Base-by-base conservation (phyloP, 2,113 vertebrate species). In the Gymnobelideus leadbeateri region DNA sequence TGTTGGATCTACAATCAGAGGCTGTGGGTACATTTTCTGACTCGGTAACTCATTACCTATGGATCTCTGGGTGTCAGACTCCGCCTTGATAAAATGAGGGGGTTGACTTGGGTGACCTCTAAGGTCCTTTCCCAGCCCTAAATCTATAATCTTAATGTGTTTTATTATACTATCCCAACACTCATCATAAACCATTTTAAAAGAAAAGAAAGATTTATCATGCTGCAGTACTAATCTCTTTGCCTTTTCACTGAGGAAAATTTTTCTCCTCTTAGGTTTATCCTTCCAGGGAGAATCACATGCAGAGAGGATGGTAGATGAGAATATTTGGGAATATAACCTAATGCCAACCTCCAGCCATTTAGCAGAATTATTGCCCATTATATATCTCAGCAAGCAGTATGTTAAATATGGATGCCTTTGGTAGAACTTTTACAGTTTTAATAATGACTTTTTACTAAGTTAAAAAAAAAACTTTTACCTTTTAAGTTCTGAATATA, bases 211-310 rank as follows among this genome's bases (percentile, higher is more conserved):
- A 51, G 37, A 46, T 92, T 91, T 93, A 52, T 46, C 26, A 37
- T 91, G 52, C 43, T 93, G 51, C 43, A 89, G 90, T 93, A 93
- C 50, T 93, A 57, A 89, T 25, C 52, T 90, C 68, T 93, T 50
- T n/a, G 54, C n/a, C 91, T 93, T 95, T 91, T 95, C 52, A 89
- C 84, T 61, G 68, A 90, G 14, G 24, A 89, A 90, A 50, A 90
- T 91, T 92, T 91, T 61, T 55, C 90, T 53, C 24, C 49, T 93
- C 57, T 89, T 14, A 25, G 31, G 68, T 95, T 95, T 90, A 93
- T 91, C 49, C 21, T 51, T 90, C 49, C 47, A 90, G 89, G 46
- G 47, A 84, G 89, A 90, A 90, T 90, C 51, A 90, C n/a, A 54
- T 61, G 51, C 50, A 96, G 91, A 95, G 61, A 51, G 92, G 46